A percentile compares a stretch with the other conserved stretches of the same genome.
Conservation (phyloP, 2,888 invertebrate species). For the Augiades crinisus region DNA sequence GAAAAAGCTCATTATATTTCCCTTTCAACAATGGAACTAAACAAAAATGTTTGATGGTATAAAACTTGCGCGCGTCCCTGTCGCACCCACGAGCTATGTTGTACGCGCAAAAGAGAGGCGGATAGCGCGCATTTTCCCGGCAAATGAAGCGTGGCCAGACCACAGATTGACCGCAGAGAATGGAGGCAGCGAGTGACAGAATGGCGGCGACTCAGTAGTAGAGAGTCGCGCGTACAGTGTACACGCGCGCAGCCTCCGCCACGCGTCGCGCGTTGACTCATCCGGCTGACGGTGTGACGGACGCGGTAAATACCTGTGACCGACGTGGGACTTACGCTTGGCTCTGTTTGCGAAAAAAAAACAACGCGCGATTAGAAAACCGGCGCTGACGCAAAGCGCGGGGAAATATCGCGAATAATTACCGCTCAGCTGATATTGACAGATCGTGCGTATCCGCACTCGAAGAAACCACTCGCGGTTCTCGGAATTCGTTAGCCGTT, state of each 20-base stretch:
- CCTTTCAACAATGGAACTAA: constrained; percentile 73
- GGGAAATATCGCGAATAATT: constrained; percentile 53
- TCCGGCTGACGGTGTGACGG: constrained; percentile 31
- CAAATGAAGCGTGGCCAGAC: constrained; percentile 82
- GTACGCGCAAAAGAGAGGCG: constrained; percentile 54
- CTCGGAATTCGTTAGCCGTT: constrained; percentile 41
- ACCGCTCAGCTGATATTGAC: constrained; percentile 69
- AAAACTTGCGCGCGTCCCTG: constrained; percentile 68
- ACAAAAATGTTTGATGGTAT: constrained; percentile 73
- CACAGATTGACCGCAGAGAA: constrained; percentile 82
- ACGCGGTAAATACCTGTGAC: constrained; percentile 52
- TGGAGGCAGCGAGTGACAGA: constrained; percentile 80
- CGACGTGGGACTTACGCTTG: constrained; percentile 43
- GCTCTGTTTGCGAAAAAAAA: constrained; percentile 37
- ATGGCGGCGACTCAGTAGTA: constrained; percentile 78
- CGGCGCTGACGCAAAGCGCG: constrained; percentile 48
- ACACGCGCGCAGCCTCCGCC: constrained; percentile 58
- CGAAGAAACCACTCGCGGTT: constrained; percentile 35
- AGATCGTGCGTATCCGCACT: constrained; percentile 40
- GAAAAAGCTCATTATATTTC: constrained; percentile 77
- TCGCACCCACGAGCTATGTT: constrained; percentile 40
- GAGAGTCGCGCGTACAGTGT: constrained; percentile 64
- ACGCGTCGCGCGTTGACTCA: constrained; percentile 35
- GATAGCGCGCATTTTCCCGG: constrained; percentile 73
- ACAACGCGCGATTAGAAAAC: constrained; percentile 37